Base-by-base conservation (phyloP, 2,888 invertebrate genomes). In the Drosophila recens region DNA sequence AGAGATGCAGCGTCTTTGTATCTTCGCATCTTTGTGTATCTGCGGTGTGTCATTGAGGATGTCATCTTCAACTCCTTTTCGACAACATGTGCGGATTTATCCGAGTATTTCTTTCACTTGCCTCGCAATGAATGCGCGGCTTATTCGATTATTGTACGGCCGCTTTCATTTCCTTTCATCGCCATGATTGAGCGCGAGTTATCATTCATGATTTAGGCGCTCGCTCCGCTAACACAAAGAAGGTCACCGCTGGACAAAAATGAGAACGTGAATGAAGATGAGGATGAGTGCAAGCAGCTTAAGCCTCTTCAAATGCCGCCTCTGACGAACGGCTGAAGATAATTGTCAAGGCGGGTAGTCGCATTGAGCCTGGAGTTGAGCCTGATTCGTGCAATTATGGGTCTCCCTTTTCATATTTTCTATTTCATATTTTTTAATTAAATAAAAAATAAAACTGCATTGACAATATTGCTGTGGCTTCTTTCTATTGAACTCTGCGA, bases 141-240 rank as follows among this genome's bases (percentile, higher is more conserved):
- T 85, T 85, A 85, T 87, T 87, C 87, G 84, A 84, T 89, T 89
- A 85, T 89, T 89, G 70, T 72, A 71, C 68, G 67, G 84, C 71
- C 82, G 79, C 85, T 84, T 85, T 87, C 82, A 81, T 84, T 84
- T 87, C 85, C 72, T 87, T 84, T 89, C 84, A 86, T 36, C 72
- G 68, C 72, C 27, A 45, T 85, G 84, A 85, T 85, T 85, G 89
- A 87, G 84, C 82, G 87, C 85, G 79, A 84, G 87, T 77, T 89
- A 89, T 89, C 82, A 71, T 81, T 83, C 76, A 81, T 63, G 84
- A 83, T 72, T 88, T 86, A 86, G 88, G 75, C 77, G 63, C 63
- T 72, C 77, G 63, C 63, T 72, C 15, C 64, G 51, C 46, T 83
- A 61, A 59, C 80, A 80, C 75, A 80, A 82, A 79, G 62, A 57